Base-by-base conservation (phyloP, 2,113 vertebrate species). In the Damaliscus lunatus region DNA sequence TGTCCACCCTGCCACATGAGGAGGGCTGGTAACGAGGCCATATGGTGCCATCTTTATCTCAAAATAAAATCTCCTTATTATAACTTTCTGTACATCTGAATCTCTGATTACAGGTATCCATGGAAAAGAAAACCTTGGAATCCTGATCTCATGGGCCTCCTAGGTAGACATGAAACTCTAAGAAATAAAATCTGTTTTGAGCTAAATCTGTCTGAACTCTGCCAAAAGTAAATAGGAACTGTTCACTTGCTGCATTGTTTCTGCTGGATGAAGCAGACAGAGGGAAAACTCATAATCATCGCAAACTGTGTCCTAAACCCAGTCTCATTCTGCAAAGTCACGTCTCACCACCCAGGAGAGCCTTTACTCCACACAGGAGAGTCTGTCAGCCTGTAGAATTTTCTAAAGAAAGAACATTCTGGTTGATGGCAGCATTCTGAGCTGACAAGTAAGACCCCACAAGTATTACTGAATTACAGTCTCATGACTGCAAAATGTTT, bases 161-260 rank as follows among this genome's bases (percentile, higher is more conserved):
- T 36, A 55, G 52, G 21, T 85, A 85, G 80, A 43, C 43, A 53
- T 7, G 23, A 88, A 74, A 59, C 17, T 71, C 71, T 88, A 46
- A 80, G 67, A 93, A 96, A 91, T 84, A 57, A 97, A 96, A 57
- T 89, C 50, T 53, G 36, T 60, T 91, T 96, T 88, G 36, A 92
- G 53, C 19, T 85, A 64, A 94, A 85, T 78, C 33, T 36, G 91
- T 77, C 84, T 94, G 40, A 52, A 88, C 4, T 74, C 52, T 84
- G 36, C 46, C 43, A 95, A 96, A 92, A 95, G 60, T 74, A 82
- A 97, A 80, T 31, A 95, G 84, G 19, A 85, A 82, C 29, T 40
- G 13, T n/a, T 6, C 50, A 46, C 3, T 84, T 64, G 21, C 33
- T 89, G 2, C 40, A 52, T 0, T 11, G 25, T 87, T 78, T 94